Evolutionary conservation across 2,888 invertebrate genomes (phyloP), one percentile per base, ranked within the genome.

Genomic region (Stenodema calcarata): DNA sequence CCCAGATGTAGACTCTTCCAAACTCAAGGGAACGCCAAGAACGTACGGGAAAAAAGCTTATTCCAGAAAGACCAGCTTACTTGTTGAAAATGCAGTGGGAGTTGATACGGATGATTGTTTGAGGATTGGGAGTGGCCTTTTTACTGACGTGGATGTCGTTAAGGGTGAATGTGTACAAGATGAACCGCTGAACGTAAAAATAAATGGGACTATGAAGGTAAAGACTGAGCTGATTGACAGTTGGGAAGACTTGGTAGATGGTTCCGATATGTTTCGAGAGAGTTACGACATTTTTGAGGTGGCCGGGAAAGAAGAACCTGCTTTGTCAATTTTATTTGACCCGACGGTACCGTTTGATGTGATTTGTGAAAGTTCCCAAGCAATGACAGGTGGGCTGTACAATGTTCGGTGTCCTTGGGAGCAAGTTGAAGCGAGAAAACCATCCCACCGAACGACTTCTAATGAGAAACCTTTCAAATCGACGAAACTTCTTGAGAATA

Each of bases 331-430:
- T 44, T 2, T 16, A 6, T 28, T 35, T 11, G 78, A 78, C 44
- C 4, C 73, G 9, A 35, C 73, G n/a, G 12, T 78, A 16, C 78
- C 78, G 0, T 78, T 78, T 27, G 78, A 78, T 6, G 44, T 78
- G 11, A 23, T 78, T n/a, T 78, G 78, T 18, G 78, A 78, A 18
- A 78, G 78, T 42, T 18, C 27, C 12, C n/a, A 27, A 18, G 44
- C 78, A 6, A 11, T 44, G 7, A n/a, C 30, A 0, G 44, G 44
- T 23, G 78, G 78, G 16, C 23, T 78, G 44, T 78, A 78, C 44
- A 78, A 78, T 42, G 78, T 27, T 7, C 42, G 16, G 41, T 78
- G 30, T 27, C 78, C 78, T 78, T 78, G 78, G 78, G 78, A 78
- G 18, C 16, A 35, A 23, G 62, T 7, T 0, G 6, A 23, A 11